Conservation (phyloP, 2,797 vertebrate species). For the Cirrhinus molitorella region DNA sequence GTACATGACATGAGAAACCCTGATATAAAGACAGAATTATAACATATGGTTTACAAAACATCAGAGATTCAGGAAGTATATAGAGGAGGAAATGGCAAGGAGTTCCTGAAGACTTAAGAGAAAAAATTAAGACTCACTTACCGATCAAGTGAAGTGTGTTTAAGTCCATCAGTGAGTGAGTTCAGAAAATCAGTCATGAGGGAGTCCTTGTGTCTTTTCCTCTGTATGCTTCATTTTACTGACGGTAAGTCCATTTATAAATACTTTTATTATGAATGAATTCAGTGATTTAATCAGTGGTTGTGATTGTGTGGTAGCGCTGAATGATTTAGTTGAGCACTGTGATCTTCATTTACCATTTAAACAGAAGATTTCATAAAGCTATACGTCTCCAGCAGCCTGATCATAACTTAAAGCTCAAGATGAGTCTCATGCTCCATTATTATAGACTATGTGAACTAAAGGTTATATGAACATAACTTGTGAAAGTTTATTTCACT, state of each 20-base stretch:
- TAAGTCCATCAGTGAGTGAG: not conserved
- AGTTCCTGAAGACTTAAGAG: not conserved
- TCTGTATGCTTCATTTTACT: not conserved
- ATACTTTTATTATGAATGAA: not conserved
- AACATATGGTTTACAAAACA: too few relatives aligned
- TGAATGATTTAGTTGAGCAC: not conserved
- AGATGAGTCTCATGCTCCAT: not conserved
- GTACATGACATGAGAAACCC: too few relatives aligned
- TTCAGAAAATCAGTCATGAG: slow-evolving; percentile 11
- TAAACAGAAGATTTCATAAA: not conserved
- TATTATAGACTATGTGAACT: not conserved
- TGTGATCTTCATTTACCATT: too few relatives aligned
- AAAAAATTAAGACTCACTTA: not conserved
- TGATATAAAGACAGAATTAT: too few relatives aligned
- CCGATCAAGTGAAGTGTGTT: not conserved
- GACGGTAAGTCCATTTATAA: not conserved
- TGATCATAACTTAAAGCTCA: not conserved
- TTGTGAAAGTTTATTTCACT: not conserved
- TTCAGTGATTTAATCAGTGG: not conserved
- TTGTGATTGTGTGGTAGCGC: not conserved
- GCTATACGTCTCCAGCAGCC: not conserved
- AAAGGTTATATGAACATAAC: not conserved
- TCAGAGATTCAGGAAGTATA: too few relatives aligned
- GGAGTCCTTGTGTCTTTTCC: not conserved
- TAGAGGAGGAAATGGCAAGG: too few relatives aligned